Evolutionary conservation across 2,888 invertebrate species (phyloP), one percentile per base, ranked within the genome.

Genomic region (Sinelater perroti): DNA sequence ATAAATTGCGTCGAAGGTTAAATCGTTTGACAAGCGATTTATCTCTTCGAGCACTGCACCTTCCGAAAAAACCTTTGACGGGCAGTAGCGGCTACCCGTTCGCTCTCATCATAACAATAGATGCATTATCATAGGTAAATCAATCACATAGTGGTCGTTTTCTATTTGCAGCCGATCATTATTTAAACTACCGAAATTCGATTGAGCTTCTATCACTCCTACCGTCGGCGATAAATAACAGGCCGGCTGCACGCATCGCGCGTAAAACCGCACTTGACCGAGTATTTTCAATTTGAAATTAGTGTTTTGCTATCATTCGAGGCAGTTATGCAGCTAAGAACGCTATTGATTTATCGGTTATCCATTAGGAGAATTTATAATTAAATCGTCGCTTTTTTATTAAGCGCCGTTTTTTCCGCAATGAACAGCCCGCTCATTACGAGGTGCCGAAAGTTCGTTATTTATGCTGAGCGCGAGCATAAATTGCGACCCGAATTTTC

Each of bases 21-120:
- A 57, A 54, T 57, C 54, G 57, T 64, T 64, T 62, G 61, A 60
- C 63, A 61, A 62, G 61, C 60, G 49, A 62, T 61, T 64, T 63
- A 61, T 62, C 60, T 64, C 53, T 51, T 60, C 38, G 52, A n/a
- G n/a, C n/a, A n/a, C n/a, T n/a, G n/a, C n/a, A n/a, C n/a, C n/a
- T n/a, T n/a, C n/a, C n/a, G n/a, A n/a, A n/a, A n/a, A n/a, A n/a
- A n/a, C 40, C 46, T 47, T 55, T 46, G 38, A 16, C 30, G 17
- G 47, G 30, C 38, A 26, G 47, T 55, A 55, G 47, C 47, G 7
- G 31, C 28, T 36, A 40, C 38, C 53, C 53, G 30, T 51, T 44
- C 55, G 52, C 58, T 64, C 54, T 46, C 52, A 64, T 64, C 57
- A 60, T 60, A 52, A 55, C 55, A 56, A 63, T 57, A 62, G 53